These are phyloP conservation scores for Sitobion miscanthi DNA, from an alignment of 1,140 invertebrate species.

Conservation along the genomic window DNA sequence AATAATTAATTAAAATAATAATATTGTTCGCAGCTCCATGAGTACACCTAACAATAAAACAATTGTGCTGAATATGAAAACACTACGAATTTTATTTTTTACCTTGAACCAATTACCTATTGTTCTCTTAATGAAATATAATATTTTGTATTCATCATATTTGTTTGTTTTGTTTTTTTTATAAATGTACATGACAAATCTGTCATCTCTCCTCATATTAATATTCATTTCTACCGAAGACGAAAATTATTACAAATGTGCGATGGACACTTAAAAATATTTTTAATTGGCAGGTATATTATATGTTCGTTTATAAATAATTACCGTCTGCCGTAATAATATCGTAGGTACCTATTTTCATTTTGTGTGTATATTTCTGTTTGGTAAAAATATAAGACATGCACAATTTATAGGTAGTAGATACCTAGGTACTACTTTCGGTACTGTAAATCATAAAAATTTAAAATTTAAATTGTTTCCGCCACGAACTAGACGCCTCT, in stretches of 20 bases:
- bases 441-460: neutral
- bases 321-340: neutral
- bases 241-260: neutral
- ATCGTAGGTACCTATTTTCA: neutral
- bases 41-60: neutral
- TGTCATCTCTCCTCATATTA: neutral
- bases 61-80: neutral
- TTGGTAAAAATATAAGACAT: neutral
- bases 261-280: neutral
- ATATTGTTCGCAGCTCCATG: neutral
- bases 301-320: neutral
- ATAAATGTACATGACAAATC: neutral
- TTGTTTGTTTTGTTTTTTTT: neutral
- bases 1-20: constrained; percentile 8
- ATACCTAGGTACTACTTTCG: neutral
- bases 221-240: neutral
- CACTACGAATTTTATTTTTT: neutral
- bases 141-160: neutral
- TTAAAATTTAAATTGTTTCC: constrained; percentile 31
- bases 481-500: neutral
- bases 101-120: neutral
- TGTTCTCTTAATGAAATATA: neutral
- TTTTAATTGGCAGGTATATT: neutral
- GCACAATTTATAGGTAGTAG: too few relatives aligned
- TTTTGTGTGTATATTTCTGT: neutral